Evolutionary conservation across 1,140 invertebrate genomes (phyloP).

Genomic region (Drosophila lowei): DNA sequence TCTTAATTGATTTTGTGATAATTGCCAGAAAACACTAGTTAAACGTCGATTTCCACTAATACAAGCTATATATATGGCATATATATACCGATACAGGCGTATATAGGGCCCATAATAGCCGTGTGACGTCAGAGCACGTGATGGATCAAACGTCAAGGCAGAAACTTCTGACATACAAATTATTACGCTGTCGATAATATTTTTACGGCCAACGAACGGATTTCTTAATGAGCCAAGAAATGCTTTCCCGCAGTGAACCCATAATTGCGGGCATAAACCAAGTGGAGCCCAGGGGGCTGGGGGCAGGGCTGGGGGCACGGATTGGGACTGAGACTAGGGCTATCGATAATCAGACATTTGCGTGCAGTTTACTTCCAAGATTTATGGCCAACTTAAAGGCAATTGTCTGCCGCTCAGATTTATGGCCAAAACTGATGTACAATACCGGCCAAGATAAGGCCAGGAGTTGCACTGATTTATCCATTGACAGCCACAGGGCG

Average conservation of each 20-base stretch:
- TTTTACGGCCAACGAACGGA: slow-evolving; percentile 65
- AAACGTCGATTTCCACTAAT: slow-evolving; percentile 39
- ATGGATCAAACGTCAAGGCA: slow-evolving; percentile 62
- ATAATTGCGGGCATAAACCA: slow-evolving; percentile 35
- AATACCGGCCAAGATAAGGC: slow-evolving; percentile 26
- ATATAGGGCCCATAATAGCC: slow-evolving; percentile 28
- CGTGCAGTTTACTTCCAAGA: slow-evolving; percentile 50
- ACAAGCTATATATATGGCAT: slow-evolving; percentile 42
- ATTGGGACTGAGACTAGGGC: neutral
- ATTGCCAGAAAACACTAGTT: slow-evolving; percentile 44
- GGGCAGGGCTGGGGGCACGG: slow-evolving; percentile 5
- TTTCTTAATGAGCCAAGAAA: slow-evolving; percentile 71
- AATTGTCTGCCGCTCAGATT: slow-evolving; percentile 56
- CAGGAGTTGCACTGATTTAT: slow-evolving; percentile 55
- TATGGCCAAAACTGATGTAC: slow-evolving; percentile 44
- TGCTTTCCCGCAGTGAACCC: slow-evolving; percentile 14
- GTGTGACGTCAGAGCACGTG: slow-evolving; percentile 74
- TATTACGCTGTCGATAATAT: slow-evolving; percentile 70
- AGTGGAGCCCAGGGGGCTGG: neutral
- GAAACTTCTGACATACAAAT: slow-evolving; percentile 46
- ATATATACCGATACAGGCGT: too few species aligned
- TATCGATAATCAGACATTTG: slow-evolving; percentile 48
- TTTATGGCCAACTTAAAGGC: slow-evolving; percentile 63
- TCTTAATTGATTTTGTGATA: slow-evolving; percentile 76
- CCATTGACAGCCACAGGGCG: slow-evolving; percentile 22